Evolutionary conservation across 2,797 vertebrate species (phyloP), one percentile per base, ranked within the genome.

Genomic region (Sarcoramphus papa): DNA sequence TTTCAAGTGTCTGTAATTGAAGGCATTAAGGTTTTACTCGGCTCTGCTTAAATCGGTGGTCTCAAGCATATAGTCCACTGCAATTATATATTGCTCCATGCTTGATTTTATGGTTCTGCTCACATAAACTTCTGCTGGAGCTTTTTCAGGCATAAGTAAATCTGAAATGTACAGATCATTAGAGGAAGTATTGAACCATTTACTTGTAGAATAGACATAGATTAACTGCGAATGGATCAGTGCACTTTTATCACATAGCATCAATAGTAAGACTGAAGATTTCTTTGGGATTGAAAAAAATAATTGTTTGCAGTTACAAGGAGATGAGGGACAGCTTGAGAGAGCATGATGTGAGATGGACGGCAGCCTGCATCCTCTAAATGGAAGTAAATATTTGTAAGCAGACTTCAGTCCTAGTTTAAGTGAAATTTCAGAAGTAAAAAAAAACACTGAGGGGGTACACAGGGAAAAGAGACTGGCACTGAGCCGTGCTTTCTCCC

Each of bases 151-250:
- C 92, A 65, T 96, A 96, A 96, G 93, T 93, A 96, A 97, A 96
- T 90, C 69, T 92, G 90, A 97, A 95, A 78, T 57, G 78, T 84
- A 93, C 84, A 96, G 95, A 96, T 97, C 93, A 92, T 97, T 97
- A 96, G 95, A 91, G 90, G 90, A 97, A 92, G 73, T 97, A 96
- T 82, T 64, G 82, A 97, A 89, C 92, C 95, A 95, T 97, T 97
- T 97, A 41, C 88, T 92, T 88, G 95, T 90, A 93, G 95, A 97
- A 97, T 27, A 94, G 93, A 74, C 88, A 90, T 70, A 90, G 89
- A 95, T 97, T 95, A 97, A 95, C 84, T 74, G 73, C 80, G 96
- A 77, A 95, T 14, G 91, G 90, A 89, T 88, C 79, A 82, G 80
- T 62, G 63, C 2, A 1, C 84, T 95, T 57, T 84, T 69, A 96